Evolutionary conservation across 2,113 vertebrate species (phyloP), one percentile per base, ranked within the genome.

Genomic region (Oryzias curvinotus): DNA sequence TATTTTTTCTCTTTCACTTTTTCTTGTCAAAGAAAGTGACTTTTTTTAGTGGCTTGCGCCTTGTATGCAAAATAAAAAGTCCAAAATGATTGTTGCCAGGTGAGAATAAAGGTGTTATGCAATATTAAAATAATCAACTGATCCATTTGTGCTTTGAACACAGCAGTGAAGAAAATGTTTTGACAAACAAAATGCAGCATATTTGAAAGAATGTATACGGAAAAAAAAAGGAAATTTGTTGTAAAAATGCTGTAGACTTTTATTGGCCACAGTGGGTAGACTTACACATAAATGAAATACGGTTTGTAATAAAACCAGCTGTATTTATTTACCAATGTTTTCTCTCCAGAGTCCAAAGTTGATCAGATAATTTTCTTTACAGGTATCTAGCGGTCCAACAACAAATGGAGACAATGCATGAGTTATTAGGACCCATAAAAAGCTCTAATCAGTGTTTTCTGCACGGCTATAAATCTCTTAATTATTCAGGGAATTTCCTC

Each of bases 361-460:
- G 56, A 26, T 47, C 12, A 44, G 44, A 58, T 58, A 46, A 28
- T 58, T 17, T 58, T 10, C 8, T 47, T 44, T 58, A 16, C 46
- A 19, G 19, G 17, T 23, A 58, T 16, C 23, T 47, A 13, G 44
- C n/a, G 56, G 16, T 16, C 23, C 2, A 44, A 46, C 30, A 18
- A 54, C 17, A 54, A 54, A 54, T 54, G 30, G 10, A 19, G n/a
- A 41, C n/a, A 54, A 54, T 17, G 14, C 23, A 46, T 46, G 17
- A 57, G 44, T 57, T 56, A 30, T 47, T 46, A 47, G 28, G 23
- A 58, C 21, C 15, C 17, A 58, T 18, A 58, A n/a, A 57, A 47
- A 19, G 13, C 52, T 18, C 28, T 41, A 54, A 54, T 54, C 26
- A 5, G 8, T 46, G 44, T 58, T 21, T 46, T 58, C 26, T 14